Evolutionary conservation across 2,888 invertebrate species (phyloP), one percentile per base, ranked within the genome.

Genomic region (Nymphalis polychloros): DNA sequence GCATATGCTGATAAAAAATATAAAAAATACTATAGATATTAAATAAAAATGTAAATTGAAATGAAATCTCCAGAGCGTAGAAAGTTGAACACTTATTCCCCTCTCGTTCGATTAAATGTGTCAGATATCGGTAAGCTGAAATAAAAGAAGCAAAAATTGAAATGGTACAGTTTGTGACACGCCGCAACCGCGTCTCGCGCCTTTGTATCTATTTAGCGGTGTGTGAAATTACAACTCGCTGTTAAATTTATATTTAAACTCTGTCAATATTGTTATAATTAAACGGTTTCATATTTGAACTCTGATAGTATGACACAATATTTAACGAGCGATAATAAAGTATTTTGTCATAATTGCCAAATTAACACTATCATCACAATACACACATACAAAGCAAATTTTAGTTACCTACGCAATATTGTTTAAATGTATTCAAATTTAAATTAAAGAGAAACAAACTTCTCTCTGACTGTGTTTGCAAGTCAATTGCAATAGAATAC

Each of bases 401-500:
- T 19, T 50, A 17, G n/a, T 50, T 20, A 19, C 19, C 19, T 2
- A 50, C 50, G 41, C 13, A 41, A 50, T n/a, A 19, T 50, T 8
- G 20, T 20, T 23, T 19, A 20, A 50, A 50, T 50, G 8, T 10
- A 19, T 19, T 19, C 50, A 53, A 41, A 35, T 41, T 8, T 8
- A 20, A 57, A n/a, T 19, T 13, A 41, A 19, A 19, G 7, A 10
- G 10, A 53, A 49, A 41, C 46, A 35, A 35, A 47, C 48, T 62
- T 53, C 19, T 23, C n/a, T 35, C 27, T 20, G 55, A 46, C 53
- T 49, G n/a, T 35, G 65, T 61, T 59, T 60, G 63, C 63, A 61
- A 60, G 59, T 27, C 77, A 20, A 67, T 62, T 62, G 31, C 48
- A 57, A 62, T 48, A 48, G 47, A 27, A 48, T 17, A n/a, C 60